Conservation (phyloP, 1,140 invertebrate species). For the Lamellibrachia luymesi region DNA sequence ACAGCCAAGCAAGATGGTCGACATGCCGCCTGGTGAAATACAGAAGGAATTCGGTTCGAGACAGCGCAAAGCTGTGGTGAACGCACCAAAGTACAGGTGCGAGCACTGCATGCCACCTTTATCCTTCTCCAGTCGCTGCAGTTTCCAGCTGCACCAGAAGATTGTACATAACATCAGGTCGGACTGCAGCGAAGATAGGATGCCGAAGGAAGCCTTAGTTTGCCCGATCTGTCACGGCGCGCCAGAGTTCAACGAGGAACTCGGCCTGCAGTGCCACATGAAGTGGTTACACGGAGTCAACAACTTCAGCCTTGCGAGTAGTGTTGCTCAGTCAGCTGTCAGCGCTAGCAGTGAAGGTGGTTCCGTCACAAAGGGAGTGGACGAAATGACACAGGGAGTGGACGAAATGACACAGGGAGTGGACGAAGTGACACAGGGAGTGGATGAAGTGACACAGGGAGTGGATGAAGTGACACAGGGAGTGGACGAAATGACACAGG, state of each 20-base stretch:
- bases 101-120: background rate
- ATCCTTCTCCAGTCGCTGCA: background rate
- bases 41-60: background rate
- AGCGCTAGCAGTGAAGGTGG: background rate
- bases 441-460: no score
- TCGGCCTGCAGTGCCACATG: background rate
- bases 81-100: background rate
- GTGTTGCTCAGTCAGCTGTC: background rate
- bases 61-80: background rate
- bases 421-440: no score
- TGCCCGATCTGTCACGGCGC: background rate
- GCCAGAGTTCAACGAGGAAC: background rate
- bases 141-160: background rate
- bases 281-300: background rate
- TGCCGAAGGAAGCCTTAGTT: background rate
- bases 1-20: background rate
- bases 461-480: no score
- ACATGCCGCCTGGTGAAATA: background rate
- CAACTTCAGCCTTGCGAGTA: background rate
- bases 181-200: background rate
- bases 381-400: background rate
- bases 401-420: no score
- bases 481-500: no score
- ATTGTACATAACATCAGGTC: background rate
- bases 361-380: background rate